These are phyloP conservation scores for Falco cherrug DNA, from an alignment of 2,797 vertebrate species.

Conservation along the genomic window DNA sequence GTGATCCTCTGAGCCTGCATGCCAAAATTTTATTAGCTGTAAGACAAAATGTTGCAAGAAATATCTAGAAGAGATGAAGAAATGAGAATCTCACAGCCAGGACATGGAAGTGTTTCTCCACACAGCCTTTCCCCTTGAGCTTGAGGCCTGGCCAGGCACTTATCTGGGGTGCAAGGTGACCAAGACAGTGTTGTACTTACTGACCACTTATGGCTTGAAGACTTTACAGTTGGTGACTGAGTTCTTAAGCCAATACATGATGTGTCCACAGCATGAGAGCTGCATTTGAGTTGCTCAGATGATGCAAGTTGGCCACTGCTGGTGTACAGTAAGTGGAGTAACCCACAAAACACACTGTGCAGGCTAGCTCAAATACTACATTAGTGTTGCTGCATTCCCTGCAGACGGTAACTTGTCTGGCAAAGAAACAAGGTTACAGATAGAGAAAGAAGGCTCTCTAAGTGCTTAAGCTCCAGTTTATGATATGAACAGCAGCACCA, in stretches of 20 bases:
- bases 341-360: background rate
- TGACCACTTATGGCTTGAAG: background rate
- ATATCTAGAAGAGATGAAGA: background rate
- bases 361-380: background rate
- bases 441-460: conserved; percentile 27
- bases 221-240: no score
- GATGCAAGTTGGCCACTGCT: background rate
- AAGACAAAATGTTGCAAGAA: background rate
- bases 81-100: background rate
- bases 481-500: conserved; percentile 43
- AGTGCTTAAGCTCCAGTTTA: conserved; percentile 51
- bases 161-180: background rate
- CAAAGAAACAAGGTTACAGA: conserved; percentile 53
- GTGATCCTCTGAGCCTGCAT: background rate
- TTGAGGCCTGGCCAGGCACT: background rate
- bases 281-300: background rate
- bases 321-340: background rate
- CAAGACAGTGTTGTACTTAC: background rate
- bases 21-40: background rate
- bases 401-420: conserved; percentile 40
- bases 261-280: background rate
- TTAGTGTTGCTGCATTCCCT: conserved; percentile 4
- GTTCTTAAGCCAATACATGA: background rate
- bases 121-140: background rate
- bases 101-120: background rate